phyloP scores from a whole-genome alignment of 2,888 invertebrate species.

The Hoplodrina ambigua region DNA sequence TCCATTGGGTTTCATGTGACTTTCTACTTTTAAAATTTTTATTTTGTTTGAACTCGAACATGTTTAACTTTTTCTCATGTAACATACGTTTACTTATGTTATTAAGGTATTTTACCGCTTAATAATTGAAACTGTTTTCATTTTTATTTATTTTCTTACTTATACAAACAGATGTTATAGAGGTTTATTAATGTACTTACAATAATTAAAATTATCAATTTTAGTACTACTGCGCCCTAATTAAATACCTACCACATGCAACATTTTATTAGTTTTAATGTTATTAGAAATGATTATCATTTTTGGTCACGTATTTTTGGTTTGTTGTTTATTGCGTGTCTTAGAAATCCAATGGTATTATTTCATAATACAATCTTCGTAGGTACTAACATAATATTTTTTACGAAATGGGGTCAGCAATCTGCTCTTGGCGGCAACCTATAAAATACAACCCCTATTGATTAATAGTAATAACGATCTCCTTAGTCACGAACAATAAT shows the following conservation, averaged over 20 bases:
- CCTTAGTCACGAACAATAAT: constrained; percentile 48
- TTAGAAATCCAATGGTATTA: neutral
- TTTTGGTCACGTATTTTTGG: too few species aligned
- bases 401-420: constrained; percentile 25
- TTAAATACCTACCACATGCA: too few species aligned
- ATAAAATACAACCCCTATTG: constrained; percentile 38
- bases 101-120: neutral
- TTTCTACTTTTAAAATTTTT: constrained; percentile 13
- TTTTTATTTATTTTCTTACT: too few species aligned
- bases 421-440: constrained; percentile 7
- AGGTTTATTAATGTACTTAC: too few species aligned
- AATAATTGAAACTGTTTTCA: too few species aligned
- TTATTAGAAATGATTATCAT: too few species aligned
- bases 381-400: neutral
- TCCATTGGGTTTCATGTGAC: constrained; percentile 34
- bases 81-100: neutral
- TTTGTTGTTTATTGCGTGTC: too few species aligned
- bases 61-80: neutral
- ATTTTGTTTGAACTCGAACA: neutral
- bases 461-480: constrained; percentile 34
- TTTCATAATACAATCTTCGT: neutral
- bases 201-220: too few species aligned
- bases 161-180: too few species aligned
- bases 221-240: too few species aligned
- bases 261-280: too few species aligned